Conservation (phyloP, 23 tunicate species). For the Botrylloides violaceus region DNA sequence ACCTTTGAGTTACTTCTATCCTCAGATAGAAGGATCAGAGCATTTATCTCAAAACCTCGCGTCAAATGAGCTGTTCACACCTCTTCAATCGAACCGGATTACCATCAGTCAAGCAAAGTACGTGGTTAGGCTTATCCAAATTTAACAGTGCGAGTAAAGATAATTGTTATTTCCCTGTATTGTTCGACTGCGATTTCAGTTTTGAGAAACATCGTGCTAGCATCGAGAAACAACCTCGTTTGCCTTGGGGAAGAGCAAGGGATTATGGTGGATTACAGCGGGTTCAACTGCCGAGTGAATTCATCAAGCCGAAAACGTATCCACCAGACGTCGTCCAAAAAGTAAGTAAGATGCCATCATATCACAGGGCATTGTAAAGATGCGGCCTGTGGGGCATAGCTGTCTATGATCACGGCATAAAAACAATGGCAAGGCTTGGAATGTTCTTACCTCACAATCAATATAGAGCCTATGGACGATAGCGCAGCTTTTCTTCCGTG, state of each 20-base stretch:
- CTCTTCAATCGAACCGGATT: slow-evolving; percentile 54
- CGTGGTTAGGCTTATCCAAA: neutral
- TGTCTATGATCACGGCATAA: no score
- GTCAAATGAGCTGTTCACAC: slow-evolving; percentile 79
- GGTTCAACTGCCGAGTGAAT: slow-evolving; percentile 72
- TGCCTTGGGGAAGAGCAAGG: slow-evolving; percentile 78
- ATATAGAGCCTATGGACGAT: no score
- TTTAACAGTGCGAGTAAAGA: neutral
- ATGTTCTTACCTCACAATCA: no score
- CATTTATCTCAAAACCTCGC: slow-evolving; percentile 69
- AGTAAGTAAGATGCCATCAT: no score
- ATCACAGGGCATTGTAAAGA: no score
- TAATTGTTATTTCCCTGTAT: neutral
- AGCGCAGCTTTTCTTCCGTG: no score
- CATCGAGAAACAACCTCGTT: slow-evolving; percentile 53
- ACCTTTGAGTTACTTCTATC: slow-evolving; percentile 75
- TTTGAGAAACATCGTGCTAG: slow-evolving; percentile 50
- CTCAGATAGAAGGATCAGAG: slow-evolving; percentile 48
- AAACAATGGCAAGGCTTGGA: no score
- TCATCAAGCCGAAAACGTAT: slow-evolving; percentile 47
- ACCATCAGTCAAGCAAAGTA: slow-evolving; percentile 76
- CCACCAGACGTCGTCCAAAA: slow-evolving; percentile 90
- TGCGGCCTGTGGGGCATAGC: no score
- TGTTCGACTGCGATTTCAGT: slow-evolving; percentile 1
- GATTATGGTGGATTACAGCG: slow-evolving; percentile 84